Conservation (phyloP, 2,113 vertebrate species). For the Mellivora capensis region DNA sequence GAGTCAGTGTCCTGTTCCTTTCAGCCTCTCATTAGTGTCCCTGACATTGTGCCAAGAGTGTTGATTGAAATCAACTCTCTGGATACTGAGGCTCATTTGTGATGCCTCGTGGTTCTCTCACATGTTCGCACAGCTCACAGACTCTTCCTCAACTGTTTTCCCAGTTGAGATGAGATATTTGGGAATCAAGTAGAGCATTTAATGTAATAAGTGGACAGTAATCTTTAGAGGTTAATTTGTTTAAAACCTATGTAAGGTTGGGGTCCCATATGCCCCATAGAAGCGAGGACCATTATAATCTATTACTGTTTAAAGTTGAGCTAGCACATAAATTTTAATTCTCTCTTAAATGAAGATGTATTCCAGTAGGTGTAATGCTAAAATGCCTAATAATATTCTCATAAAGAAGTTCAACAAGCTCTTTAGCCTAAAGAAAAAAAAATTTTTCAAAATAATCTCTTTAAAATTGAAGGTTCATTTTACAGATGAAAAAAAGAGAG, state of each 20-base stretch:
- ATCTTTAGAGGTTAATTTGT: slow-evolving; percentile 75
- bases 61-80: slow-evolving; percentile 66
- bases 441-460: slow-evolving; percentile 11
- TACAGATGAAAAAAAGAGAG: background rate
- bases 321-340: slow-evolving; percentile 72
- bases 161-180: slow-evolving; percentile 72
- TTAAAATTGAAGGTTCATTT: slow-evolving; percentile 34
- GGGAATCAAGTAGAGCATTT: slow-evolving; percentile 72
- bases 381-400: slow-evolving; percentile 55
- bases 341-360: slow-evolving; percentile 68
- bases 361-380: slow-evolving; percentile 52
- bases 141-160: slow-evolving; percentile 68
- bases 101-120: slow-evolving; percentile 31
- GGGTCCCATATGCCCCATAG: slow-evolving; percentile 68
- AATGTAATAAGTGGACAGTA: slow-evolving; percentile 73
- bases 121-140: slow-evolving; percentile 25
- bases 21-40: slow-evolving; percentile 64
- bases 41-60: slow-evolving; percentile 67
- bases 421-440: background rate
- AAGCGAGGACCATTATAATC: slow-evolving; percentile 68
- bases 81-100: slow-evolving; percentile 51
- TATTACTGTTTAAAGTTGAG: slow-evolving; percentile 72
- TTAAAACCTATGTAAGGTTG: slow-evolving; percentile 67
- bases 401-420: slow-evolving; percentile 39
- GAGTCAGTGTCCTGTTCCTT: slow-evolving; percentile 39